These are phyloP conservation scores for Syngnathus floridae DNA, from an alignment of 2,113 vertebrate species.

Conservation along the genomic window DNA sequence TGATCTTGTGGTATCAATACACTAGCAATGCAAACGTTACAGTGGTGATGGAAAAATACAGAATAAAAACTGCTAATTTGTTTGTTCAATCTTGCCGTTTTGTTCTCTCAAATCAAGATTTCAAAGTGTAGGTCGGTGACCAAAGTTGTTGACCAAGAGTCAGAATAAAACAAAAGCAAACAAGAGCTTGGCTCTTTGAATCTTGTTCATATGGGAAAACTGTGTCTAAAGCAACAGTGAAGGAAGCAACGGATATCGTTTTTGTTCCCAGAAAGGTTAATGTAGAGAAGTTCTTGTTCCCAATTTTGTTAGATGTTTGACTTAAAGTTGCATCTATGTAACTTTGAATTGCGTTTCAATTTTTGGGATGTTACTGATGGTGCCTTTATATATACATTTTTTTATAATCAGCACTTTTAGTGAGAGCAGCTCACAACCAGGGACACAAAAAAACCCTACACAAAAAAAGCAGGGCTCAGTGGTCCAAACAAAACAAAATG, in stretches of 20 bases:
- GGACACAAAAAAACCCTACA: slow-evolving; percentile 27
- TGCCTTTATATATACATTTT: slow-evolving; percentile 8
- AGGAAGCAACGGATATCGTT: background rate
- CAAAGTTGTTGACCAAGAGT: background rate
- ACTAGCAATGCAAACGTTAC: slow-evolving; percentile 28
- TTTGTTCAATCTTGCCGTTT: background rate
- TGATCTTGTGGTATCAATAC: slow-evolving; percentile 26
- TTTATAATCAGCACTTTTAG: slow-evolving; percentile 21
- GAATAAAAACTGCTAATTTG: background rate
- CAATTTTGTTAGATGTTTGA: background rate
- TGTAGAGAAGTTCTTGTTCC: background rate
- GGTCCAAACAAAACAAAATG: background rate
- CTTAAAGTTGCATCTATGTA: background rate
- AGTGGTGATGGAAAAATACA: slow-evolving; percentile 18
- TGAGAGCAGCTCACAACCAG: slow-evolving; percentile 14
- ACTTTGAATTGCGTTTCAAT: background rate
- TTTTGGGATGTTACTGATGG: background rate
- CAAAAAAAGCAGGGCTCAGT: slow-evolving; percentile 41
- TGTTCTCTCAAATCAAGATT: background rate
- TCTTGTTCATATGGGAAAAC: background rate
- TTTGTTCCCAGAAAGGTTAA: background rate
- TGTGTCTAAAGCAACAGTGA: background rate
- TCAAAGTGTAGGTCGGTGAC: background rate
- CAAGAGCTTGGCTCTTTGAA: background rate
- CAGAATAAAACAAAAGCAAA: background rate